These are phyloP conservation scores for Cariama cristata DNA, from an alignment of 2,113 vertebrate genomes.

Conservation along the genomic window DNA sequence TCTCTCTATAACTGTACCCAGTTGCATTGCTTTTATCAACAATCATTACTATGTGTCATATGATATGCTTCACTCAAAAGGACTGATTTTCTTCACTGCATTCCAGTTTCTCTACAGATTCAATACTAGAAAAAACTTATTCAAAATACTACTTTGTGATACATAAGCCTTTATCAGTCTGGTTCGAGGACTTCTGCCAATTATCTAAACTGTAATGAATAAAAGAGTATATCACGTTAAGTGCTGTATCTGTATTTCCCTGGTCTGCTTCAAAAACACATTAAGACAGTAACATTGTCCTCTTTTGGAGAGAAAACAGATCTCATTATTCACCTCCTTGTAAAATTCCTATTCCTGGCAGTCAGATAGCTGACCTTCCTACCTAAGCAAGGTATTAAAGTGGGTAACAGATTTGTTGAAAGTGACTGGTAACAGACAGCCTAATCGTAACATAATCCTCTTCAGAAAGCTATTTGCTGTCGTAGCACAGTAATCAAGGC, in stretches of 20 bases:
- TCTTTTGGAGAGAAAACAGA: neutral
- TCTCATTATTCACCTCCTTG: neutral
- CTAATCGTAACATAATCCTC: slow-evolving; percentile 59
- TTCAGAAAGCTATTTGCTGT: slow-evolving; percentile 50
- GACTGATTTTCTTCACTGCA: neutral
- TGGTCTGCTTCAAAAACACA: neutral
- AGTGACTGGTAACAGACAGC: slow-evolving; percentile 54
- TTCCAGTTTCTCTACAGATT: neutral
- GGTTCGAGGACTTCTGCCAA: neutral
- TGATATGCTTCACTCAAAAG: neutral
- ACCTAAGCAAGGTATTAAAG: neutral
- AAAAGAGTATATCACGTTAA: neutral
- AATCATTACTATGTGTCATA: neutral
- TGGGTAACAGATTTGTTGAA: slow-evolving; percentile 36
- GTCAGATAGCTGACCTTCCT: slow-evolving; percentile 42
- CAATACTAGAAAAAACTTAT: neutral
- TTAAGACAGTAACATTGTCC: neutral
- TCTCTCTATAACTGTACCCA: neutral
- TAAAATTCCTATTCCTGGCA: neutral
- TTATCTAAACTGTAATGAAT: neutral
- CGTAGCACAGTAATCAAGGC: slow-evolving; percentile 55
- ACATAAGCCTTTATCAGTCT: neutral
- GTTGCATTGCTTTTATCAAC: neutral
- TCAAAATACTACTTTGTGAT: neutral
- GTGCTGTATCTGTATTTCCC: neutral